Percentiles rank a stretch among this genome's conserved stretches.
Evolutionary conservation across 2,797 vertebrate species (phyloP).

Genomic region (Enteromius viviparus): DNA sequence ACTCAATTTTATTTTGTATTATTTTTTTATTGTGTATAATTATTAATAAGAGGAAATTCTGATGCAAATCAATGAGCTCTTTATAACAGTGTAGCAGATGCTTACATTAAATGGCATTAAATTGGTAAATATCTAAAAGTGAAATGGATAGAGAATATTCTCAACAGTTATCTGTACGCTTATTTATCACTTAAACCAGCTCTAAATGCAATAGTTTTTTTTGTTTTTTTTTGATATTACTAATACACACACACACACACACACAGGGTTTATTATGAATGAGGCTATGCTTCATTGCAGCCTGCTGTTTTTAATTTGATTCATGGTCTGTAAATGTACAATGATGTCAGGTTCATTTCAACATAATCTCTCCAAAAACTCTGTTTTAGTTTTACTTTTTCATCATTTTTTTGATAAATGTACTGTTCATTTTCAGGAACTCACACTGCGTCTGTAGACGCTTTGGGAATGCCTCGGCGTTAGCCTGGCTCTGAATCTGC

Average conservation of each 20-base stretch:
- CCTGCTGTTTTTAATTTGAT: conserved; percentile 3
- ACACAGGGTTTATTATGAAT: not conserved
- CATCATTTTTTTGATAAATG: conserved; percentile 71
- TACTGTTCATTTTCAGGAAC: too few species aligned
- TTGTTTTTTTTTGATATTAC: not conserved
- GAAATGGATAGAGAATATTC: not conserved
- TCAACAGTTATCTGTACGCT: not conserved
- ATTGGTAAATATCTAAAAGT: not conserved
- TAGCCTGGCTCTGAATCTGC: too few species aligned
- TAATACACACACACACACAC: not conserved
- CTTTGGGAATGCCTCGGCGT: too few species aligned
- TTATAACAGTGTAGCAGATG: too few species aligned
- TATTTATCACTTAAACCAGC: not conserved
- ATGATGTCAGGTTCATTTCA: conserved; percentile 70
- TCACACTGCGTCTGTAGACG: too few species aligned
- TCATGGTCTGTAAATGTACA: not conserved
- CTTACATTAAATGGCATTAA: too few species aligned
- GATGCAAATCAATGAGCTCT: too few species aligned
- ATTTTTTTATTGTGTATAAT: too few species aligned
- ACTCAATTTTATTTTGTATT: too few species aligned
- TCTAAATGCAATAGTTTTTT: not conserved
- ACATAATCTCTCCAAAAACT: conserved; percentile 69
- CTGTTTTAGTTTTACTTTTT: conserved; percentile 54
- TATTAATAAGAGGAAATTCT: too few species aligned
- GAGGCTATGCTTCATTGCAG: not conserved